Evolutionary conservation across 2,797 vertebrate species (phyloP), one percentile per base, ranked within the genome.

Genomic region (Helarctos malayanus): DNA sequence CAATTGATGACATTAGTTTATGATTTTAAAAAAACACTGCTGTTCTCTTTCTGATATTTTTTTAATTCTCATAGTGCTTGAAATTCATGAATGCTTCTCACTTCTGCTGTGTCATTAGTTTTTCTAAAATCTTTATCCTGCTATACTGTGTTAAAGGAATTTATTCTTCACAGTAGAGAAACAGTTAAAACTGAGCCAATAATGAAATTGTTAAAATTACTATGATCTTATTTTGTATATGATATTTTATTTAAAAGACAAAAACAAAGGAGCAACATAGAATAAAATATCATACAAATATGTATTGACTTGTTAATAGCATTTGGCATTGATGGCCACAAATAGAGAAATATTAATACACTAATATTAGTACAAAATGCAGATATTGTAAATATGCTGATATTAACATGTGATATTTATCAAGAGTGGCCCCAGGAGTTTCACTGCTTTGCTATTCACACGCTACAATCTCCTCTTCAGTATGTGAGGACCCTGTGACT

Each of bases 241-340:
- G 75, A 57, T 32, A 16, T 56, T 81, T 87, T 81, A 75, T 38
- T 73, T 87, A 32, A 92, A 86, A 85, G 75, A 19, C 35, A 27
- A 71, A 35, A 94, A 32, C 6, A 65, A 87, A 73, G 29, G 35
- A 56, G 19, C 7, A 91, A 5, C 9, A 19, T 47, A 35, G 23
- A 56, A 32, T 32, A 56, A 73, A 81, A 95, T 54, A 86, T 49
- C 47, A 59, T 5, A 63, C 5, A 83, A 56, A 59, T 76, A 82
- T 25, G 11, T 32, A 47, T 7, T 83, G n/a, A 89, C 2, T 45
- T 52, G 45, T 29, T 18, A 78, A 35, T 27, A 41, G 8, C 6
- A 76, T 29, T 56, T 69, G 23, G 29, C 47, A 85, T 25, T 54
- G 59, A 45, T 45, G n/a, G 29, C 29, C 69, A 71, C 29, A 83